These are phyloP conservation scores for Pseudachorutes palmiensis DNA, from an alignment of 1,140 invertebrate species.

Conservation along the genomic window DNA sequence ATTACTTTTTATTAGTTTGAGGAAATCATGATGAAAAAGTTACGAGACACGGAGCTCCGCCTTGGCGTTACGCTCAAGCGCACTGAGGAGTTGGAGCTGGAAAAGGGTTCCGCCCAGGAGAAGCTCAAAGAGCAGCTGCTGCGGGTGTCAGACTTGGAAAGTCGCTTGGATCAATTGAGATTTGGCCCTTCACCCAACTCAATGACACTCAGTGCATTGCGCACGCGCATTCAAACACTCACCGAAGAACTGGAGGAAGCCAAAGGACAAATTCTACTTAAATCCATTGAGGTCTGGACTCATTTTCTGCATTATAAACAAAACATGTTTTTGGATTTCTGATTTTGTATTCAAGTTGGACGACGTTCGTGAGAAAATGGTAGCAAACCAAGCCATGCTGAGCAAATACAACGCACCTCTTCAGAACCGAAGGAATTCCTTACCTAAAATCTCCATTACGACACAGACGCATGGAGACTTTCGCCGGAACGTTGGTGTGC, in stretches of 20 bases:
- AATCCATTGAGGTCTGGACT: slow-evolving; percentile 17
- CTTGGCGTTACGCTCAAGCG: slow-evolving; percentile 4
- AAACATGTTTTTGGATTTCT: neutral
- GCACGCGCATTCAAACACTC: slow-evolving; percentile 12
- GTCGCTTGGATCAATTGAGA: slow-evolving; percentile 26
- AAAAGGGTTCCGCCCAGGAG: slow-evolving; percentile 21
- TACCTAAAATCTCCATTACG: neutral
- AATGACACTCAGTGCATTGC: slow-evolving; percentile 20
- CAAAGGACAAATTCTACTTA: slow-evolving; percentile 21
- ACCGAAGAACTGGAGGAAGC: slow-evolving; percentile 22
- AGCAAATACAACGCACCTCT: slow-evolving; percentile 9
- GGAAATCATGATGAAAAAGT: slow-evolving; percentile 31
- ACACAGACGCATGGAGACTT: slow-evolving; percentile 4
- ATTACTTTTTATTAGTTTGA: too few species aligned
- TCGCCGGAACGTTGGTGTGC: slow-evolving; percentile 17
- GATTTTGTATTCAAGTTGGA: slow-evolving; percentile 15
- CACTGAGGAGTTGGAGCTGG: slow-evolving; percentile 23
- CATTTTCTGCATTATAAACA: neutral
- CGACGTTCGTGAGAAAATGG: slow-evolving; percentile 11
- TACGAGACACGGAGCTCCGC: slow-evolving; percentile 25
- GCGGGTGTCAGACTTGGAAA: slow-evolving; percentile 25
- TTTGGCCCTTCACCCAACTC: slow-evolving; percentile 30
- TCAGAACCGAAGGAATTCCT: neutral
- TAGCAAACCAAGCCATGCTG: slow-evolving; percentile 17
- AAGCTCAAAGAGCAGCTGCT: slow-evolving; percentile 21